Base-by-base conservation (phyloP, 1,140 invertebrate species). In the Pseudomyrmex concolor region DNA sequence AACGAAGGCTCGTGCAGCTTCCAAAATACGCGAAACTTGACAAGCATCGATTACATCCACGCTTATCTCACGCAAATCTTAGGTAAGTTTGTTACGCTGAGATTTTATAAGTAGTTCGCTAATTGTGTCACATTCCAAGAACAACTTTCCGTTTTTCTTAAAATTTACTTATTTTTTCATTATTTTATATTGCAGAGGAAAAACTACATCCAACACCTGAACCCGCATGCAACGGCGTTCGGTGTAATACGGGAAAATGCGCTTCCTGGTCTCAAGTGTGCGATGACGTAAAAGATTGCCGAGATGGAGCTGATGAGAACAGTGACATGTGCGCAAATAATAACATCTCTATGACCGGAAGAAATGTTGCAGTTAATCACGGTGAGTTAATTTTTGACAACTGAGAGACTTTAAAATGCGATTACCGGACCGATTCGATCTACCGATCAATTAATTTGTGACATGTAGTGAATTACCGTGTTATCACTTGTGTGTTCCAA, bases 201-300 rank as follows among this genome's bases (percentile, higher is more conserved):
- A 17, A 34, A 7, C 19, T 9, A 5, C 8, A 84, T 3, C 2
- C 77, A 10, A 68, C 78, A 2, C 0, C 45, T 15, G 83, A 89
- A 64, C 90, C 94, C 2, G 3, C 81, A 8, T 97, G 97, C 86
- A 63, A 93, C 4, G 96, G 96, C 0, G 89, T 95, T n/a, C 94
- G 96, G 70, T 98, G 97, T 92, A 91, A 94, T 22, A 93, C 96
- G 54, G 97, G 97, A 0, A 90, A 95, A 62, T 98, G 97, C 92
- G 89, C 98, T 25, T 86, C 95, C 0, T 92, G 94, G 57, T 74
- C 93, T 7, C 94, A 95, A 68, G 93, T 97, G 43, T 98, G 97
- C 90, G 95, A 98, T 90, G 96, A 96, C 0, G 92, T 96, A 60
- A 89, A 89, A 0, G 95, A 98, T 85, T 98, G 98, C 93, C 94